Evolutionary conservation across 2,797 vertebrate genomes (phyloP).

Genomic region (Danio tinwini): DNA sequence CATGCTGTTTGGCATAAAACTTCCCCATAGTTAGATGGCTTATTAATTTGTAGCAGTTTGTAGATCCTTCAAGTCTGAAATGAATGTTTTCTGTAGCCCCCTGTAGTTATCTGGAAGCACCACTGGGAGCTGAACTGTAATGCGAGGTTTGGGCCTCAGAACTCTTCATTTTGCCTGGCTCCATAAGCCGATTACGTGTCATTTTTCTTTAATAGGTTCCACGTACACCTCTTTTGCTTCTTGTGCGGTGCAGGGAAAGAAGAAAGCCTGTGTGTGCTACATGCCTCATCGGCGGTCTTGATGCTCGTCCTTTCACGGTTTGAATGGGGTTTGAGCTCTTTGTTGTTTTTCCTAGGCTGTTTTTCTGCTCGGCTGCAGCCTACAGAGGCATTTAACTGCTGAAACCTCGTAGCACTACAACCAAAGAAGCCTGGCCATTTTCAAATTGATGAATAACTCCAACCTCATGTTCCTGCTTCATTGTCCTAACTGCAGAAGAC

Average conservation of each 20-base stretch:
- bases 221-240: slow-evolving; percentile 34
- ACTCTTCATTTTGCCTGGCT: slow-evolving; percentile 53
- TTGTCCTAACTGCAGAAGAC: slow-evolving; percentile 9
- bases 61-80: slow-evolving; percentile 50
- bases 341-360: slow-evolving; percentile 59
- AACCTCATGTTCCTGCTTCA: not conserved
- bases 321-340: slow-evolving; percentile 36
- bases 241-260: slow-evolving; percentile 12
- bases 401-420: not conserved
- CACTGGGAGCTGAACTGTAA: slow-evolving; percentile 42
- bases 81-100: slow-evolving; percentile 50
- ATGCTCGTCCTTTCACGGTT: slow-evolving; percentile 32
- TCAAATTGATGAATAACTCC: slow-evolving; percentile 1
- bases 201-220: slow-evolving; percentile 56
- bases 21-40: slow-evolving; percentile 47
- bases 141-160: slow-evolving; percentile 36
- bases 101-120: slow-evolving; percentile 44
- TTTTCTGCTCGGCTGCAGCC: slow-evolving; percentile 69
- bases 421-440: not conserved
- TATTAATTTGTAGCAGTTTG: slow-evolving; percentile 63
- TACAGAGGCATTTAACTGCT: slow-evolving; percentile 29
- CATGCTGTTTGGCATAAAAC: slow-evolving; percentile 32
- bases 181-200: slow-evolving; percentile 60
- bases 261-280: not conserved
- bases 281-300: slow-evolving; percentile 18